Evolutionary conservation across 2,113 vertebrate species (phyloP).

Genomic region (Brachionichthys hirsutus): DNA sequence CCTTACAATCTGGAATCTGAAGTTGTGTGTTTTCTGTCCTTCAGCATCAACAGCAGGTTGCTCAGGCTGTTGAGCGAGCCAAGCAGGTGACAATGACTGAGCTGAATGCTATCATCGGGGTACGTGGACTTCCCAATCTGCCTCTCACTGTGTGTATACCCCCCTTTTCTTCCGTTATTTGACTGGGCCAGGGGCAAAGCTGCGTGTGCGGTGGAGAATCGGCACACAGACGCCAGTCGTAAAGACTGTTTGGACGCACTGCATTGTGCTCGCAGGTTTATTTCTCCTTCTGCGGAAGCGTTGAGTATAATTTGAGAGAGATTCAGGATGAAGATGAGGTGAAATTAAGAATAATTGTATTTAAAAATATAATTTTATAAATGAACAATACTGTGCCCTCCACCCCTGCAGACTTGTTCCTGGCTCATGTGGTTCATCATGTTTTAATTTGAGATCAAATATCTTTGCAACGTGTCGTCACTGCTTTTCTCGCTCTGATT

Average conservation of each 20-base stretch:
- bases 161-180: constrained; percentile 90
- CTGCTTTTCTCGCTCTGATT: constrained; percentile 38
- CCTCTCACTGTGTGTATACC: constrained; percentile 98
- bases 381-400: constrained; percentile 13
- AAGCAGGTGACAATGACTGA: constrained; percentile 99
- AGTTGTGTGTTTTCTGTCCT: constrained; percentile 38
- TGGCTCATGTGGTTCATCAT: constrained; percentile 48
- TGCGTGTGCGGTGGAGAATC: constrained; percentile 55
- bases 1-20: constrained; percentile 3
- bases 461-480: constrained; percentile 46
- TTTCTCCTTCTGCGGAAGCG: constrained; percentile 32
- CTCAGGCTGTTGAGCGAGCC: constrained; percentile 96
- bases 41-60: constrained; percentile 98
- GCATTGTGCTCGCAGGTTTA: constrained; percentile 50
- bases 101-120: constrained; percentile 99
- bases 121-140: constrained; percentile 99
- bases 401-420: constrained; percentile 53
- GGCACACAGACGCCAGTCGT: not conserved
- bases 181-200: constrained; percentile 76
- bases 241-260: constrained; percentile 16
- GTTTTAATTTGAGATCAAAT: constrained; percentile 46
- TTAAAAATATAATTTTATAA: constrained; percentile 29
- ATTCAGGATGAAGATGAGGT: constrained; percentile 13
- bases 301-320: constrained; percentile 4
- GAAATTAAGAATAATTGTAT: constrained; percentile 14